Percentiles rank a stretch among this genome's conserved stretches.
Conservation (phyloP, 2,797 vertebrate species). For the Girardinus metallicus region DNA sequence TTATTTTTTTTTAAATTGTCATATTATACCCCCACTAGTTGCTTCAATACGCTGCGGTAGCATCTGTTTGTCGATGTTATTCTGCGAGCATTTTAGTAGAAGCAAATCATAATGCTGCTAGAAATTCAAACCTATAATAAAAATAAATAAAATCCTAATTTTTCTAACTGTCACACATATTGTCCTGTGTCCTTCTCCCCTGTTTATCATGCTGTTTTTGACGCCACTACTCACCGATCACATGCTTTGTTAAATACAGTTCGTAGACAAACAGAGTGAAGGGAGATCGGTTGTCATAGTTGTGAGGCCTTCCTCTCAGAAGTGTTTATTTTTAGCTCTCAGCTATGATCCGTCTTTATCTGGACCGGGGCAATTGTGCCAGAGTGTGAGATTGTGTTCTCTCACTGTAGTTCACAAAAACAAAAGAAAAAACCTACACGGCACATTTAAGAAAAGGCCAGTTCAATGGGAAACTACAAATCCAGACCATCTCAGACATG, state of each 20-base stretch:
- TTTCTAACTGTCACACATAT: neutral
- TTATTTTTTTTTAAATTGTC: neutral
- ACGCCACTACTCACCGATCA: neutral
- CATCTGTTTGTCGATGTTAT: neutral
- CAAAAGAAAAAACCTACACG: neutral
- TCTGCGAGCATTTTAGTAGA: neutral
- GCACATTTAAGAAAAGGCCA: conserved; percentile 52
- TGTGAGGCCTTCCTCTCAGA: conserved; percentile 86
- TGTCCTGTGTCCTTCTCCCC: neutral
- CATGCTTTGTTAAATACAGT: conserved; percentile 21
- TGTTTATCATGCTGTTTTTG: neutral
- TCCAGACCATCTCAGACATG: conserved; percentile 96
- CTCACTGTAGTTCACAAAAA: conserved; percentile 56
- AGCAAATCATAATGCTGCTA: neutral
- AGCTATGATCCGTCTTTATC: conserved; percentile 83
- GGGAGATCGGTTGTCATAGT: conserved; percentile 82
- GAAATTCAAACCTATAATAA: neutral
- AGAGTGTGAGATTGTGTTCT: conserved; percentile 73
- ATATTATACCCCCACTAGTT: neutral
- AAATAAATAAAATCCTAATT: neutral
- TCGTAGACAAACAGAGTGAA: conserved; percentile 13
- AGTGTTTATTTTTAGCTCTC: conserved; percentile 92
- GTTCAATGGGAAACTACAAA: conserved; percentile 97
- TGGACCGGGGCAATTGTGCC: conserved; percentile 74
- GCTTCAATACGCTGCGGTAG: too few relatives aligned